Conservation (phyloP, 2,888 invertebrate species). For the Caenorhabditis angaria region DNA sequence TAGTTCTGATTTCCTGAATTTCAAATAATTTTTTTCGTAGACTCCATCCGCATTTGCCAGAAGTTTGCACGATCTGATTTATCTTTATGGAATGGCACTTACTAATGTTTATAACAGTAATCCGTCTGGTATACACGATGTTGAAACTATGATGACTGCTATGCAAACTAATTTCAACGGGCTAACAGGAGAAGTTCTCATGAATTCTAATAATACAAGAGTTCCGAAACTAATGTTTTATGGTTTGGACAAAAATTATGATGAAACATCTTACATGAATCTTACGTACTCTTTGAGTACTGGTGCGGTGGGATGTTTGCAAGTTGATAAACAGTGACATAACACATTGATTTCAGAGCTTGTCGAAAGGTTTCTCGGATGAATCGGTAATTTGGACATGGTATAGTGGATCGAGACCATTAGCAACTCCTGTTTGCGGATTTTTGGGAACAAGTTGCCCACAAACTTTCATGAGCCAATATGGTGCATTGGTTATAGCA, state of each 20-base stretch:
- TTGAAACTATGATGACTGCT: slow-evolving; percentile 12
- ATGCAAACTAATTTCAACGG: slow-evolving; percentile 47
- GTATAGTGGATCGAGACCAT: slow-evolving; percentile 38
- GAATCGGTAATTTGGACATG: slow-evolving; percentile 32
- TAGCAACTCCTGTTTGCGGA: slow-evolving; percentile 46
- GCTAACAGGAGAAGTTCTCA: slow-evolving; percentile 49
- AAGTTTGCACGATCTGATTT: slow-evolving; percentile 60
- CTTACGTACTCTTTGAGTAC: slow-evolving; percentile 39
- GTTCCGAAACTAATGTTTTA: slow-evolving; percentile 46
- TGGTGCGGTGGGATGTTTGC: slow-evolving; percentile 28
- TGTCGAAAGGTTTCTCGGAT: slow-evolving; percentile 20
- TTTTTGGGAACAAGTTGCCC: slow-evolving; percentile 45
- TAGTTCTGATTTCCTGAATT: neutral
- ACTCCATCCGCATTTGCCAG: slow-evolving; percentile 43
- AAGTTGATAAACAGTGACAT: slow-evolving; percentile 17
- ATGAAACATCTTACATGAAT: slow-evolving; percentile 45
- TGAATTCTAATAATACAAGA: slow-evolving; percentile 46
- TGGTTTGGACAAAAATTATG: slow-evolving; percentile 35
- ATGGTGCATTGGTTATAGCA: slow-evolving; percentile 41
- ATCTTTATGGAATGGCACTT: slow-evolving; percentile 58
- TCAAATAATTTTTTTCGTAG: slow-evolving; percentile 8
- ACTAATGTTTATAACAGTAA: slow-evolving; percentile 34
- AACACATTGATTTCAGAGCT: slow-evolving; percentile 22
- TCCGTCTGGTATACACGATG: slow-evolving; percentile 8
- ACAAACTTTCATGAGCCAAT: slow-evolving; percentile 45